Percentiles rank a stretch among this genome's conserved stretches.
Evolutionary conservation across 2,797 vertebrate species (phyloP).

Genomic region (Sebastolobus alascanus): DNA sequence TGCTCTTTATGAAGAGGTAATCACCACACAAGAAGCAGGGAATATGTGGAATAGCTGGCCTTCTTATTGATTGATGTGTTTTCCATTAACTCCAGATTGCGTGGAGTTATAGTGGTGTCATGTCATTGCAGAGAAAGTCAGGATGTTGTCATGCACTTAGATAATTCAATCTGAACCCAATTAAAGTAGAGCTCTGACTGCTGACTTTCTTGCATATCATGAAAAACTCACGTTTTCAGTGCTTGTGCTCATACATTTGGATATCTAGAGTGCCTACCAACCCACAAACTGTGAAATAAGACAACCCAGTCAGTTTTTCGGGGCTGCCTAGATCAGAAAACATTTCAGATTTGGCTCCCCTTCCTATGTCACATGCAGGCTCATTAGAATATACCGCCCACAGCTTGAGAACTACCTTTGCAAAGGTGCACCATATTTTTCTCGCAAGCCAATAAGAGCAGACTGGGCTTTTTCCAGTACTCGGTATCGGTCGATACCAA

Average conservation of each 20-base stretch:
- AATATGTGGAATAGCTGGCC: conserved; percentile 9
- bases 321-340: too few species aligned
- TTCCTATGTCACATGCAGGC: too few species aligned
- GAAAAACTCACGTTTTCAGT: not conserved
- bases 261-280: too few species aligned
- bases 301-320: not conserved
- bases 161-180: conserved; percentile 39
- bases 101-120: conserved; percentile 50
- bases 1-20: conserved; percentile 58
- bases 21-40: conserved; percentile 36
- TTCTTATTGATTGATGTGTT: conserved; percentile 52
- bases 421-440: too few species aligned
- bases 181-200: conserved; percentile 30
- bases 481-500: too few species aligned
- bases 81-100: conserved; percentile 53
- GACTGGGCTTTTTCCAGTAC: too few species aligned
- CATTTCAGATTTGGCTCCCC: too few species aligned
- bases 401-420: too few species aligned
- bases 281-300: not conserved
- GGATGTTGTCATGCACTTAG: conserved; percentile 29
- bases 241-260: too few species aligned
- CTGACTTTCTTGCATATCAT: conserved; percentile 1
- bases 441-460: too few species aligned
- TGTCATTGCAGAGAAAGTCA: conserved; percentile 3
- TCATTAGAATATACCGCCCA: too few species aligned